These are phyloP conservation scores for Reinhardtius hippoglossoides DNA, from an alignment of 2,113 vertebrate genomes.

Conservation along the genomic window DNA sequence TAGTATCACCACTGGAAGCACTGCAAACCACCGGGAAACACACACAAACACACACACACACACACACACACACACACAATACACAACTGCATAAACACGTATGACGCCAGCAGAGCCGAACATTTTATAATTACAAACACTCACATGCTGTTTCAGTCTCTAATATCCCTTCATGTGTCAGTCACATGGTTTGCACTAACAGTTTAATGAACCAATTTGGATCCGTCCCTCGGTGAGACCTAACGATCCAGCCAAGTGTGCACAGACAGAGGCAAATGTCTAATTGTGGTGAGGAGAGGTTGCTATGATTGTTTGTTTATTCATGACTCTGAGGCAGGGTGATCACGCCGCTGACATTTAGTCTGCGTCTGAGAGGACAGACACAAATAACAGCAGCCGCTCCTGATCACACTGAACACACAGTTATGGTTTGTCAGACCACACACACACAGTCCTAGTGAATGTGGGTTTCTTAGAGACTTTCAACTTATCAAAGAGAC, in stretches of 20 bases:
- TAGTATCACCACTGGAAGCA: conserved; percentile 11
- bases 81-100: conserved; percentile 14
- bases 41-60: neutral
- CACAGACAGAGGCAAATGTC: conserved; percentile 5
- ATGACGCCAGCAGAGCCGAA: neutral
- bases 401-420: too few species aligned
- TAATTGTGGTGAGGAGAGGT: neutral
- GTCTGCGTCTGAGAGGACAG: too few species aligned
- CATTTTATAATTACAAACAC: conserved; percentile 24
- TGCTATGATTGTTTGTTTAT: conserved; percentile 31
- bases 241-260: neutral
- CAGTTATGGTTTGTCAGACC: too few species aligned
- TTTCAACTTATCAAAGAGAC: too few species aligned
- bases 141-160: neutral
- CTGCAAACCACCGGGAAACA: neutral
- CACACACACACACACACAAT: neutral
- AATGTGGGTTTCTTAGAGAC: too few species aligned
- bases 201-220: conserved; percentile 1
- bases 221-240: neutral
- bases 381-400: too few species aligned
- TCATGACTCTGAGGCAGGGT: conserved; percentile 18
- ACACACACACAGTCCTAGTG: too few species aligned
- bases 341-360: conserved; percentile 5
- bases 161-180: conserved; percentile 10
- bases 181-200: conserved; percentile 13